Evolutionary conservation across 1,140 invertebrate genomes (phyloP).

Genomic region (Paralvinella palmiformis): DNA sequence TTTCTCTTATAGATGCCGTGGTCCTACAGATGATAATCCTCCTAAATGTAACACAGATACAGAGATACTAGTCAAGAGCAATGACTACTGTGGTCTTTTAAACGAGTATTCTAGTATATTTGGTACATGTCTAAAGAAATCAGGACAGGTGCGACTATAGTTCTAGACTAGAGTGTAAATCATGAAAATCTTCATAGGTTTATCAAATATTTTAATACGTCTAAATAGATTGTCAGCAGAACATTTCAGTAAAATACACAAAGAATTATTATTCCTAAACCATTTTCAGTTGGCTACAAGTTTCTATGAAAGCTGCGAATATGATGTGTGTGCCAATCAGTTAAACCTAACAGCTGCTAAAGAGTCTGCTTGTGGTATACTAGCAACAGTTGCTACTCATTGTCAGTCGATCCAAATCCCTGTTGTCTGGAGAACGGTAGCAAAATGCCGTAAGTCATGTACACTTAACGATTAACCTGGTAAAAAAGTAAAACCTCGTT

Average conservation of each 20-base stretch:
- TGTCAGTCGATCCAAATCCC: background rate
- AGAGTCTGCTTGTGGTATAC: background rate
- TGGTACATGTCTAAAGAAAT: no score
- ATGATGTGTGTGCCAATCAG: slow-evolving; percentile 8
- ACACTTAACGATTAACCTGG: background rate
- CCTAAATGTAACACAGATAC: background rate
- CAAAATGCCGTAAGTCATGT: slow-evolving; percentile 5
- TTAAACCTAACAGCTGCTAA: background rate
- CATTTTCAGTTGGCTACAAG: no score
- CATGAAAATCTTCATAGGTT: no score
- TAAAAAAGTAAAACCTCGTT: background rate
- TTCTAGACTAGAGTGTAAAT: no score
- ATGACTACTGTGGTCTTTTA: background rate
- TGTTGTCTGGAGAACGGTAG: background rate
- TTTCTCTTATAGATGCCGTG: background rate
- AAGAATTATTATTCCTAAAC: no score
- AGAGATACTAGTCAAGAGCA: background rate
- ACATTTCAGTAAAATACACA: no score
- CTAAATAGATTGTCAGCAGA: no score
- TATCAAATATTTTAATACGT: no score
- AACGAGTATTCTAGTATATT: background rate
- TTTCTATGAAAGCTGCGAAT: slow-evolving; percentile 8
- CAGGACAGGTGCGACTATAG: no score
- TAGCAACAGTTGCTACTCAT: background rate
- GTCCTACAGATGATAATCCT: background rate